Percentiles rank a stretch among this genome's conserved stretches.
Evolutionary conservation across 2,888 invertebrate species (phyloP).

Genomic region (Eurois occulta): DNA sequence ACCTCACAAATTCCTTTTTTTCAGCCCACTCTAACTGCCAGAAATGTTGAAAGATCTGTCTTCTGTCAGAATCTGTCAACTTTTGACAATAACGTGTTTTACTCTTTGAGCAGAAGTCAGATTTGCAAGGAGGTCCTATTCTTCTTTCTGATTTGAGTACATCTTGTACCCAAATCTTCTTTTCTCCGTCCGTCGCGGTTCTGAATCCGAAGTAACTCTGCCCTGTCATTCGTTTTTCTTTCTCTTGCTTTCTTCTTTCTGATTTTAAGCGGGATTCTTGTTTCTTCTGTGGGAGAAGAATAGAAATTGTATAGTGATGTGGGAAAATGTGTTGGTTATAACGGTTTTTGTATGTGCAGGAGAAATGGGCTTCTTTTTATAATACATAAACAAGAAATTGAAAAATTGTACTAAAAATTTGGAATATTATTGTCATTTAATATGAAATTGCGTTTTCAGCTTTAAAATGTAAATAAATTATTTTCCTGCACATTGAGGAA

Average conservation of each 20-base stretch:
- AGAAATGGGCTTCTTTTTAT: neutral
- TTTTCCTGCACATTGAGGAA: neutral
- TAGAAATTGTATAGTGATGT: neutral
- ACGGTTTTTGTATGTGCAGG: no score
- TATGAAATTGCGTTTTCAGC: neutral
- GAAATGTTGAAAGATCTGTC: conserved; percentile 76
- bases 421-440: neutral
- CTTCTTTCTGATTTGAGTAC: conserved; percentile 78
- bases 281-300: conserved; percentile 66
- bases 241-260: conserved; percentile 75
- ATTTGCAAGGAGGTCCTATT: conserved; percentile 75
- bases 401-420: neutral
- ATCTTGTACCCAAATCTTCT: conserved; percentile 78
- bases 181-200: conserved; percentile 61
- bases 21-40: conserved; percentile 81
- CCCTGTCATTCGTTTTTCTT: conserved; percentile 81
- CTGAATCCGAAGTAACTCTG: conserved; percentile 81
- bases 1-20: conserved; percentile 75
- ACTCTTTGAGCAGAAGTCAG: conserved; percentile 73
- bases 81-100: conserved; percentile 67
- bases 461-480: neutral
- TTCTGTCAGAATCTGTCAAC: conserved; percentile 71
- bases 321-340: neutral
- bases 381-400: neutral
- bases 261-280: conserved; percentile 72